Conservation (phyloP, 2,113 vertebrate genomes). For the Neolamprologus tretocephalus region DNA sequence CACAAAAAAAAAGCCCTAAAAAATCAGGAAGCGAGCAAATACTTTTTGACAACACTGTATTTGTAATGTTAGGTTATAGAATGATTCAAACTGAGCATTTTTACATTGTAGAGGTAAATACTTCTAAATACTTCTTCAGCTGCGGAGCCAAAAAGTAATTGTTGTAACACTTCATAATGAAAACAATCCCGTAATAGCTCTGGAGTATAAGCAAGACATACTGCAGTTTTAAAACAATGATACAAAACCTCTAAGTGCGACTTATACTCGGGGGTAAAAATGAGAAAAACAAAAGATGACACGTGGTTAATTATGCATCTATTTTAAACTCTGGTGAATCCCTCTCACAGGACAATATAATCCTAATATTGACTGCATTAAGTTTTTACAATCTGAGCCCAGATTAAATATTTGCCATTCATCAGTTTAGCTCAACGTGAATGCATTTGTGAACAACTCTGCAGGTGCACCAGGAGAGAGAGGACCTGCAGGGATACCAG, state of each 20-base stretch:
- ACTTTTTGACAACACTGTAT: not conserved
- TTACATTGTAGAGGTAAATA: not conserved
- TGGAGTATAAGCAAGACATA: not conserved
- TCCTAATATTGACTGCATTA: not conserved
- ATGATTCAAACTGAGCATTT: not conserved
- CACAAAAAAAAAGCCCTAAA: not conserved
- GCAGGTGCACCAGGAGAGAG: slow-evolving; percentile 72
- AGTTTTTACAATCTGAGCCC: not conserved
- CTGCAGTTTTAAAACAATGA: not conserved
- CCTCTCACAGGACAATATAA: not conserved
- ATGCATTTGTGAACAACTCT: not conserved
- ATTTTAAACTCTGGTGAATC: not conserved
- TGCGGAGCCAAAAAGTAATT: not conserved
- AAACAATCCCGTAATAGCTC: not conserved
- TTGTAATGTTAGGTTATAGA: not conserved
- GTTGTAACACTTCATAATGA: not conserved
- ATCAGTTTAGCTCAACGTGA: not conserved
- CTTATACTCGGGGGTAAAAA: not conserved
- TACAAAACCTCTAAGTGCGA: not conserved
- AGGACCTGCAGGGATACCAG: slow-evolving; percentile 76
- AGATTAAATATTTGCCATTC: not conserved
- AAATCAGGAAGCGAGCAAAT: not conserved
- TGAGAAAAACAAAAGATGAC: not conserved
- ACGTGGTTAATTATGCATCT: not conserved
- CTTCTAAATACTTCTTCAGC: not conserved